Conservation (phyloP, 2,113 vertebrate genomes). For the Microcebus ravelobensis region DNA sequence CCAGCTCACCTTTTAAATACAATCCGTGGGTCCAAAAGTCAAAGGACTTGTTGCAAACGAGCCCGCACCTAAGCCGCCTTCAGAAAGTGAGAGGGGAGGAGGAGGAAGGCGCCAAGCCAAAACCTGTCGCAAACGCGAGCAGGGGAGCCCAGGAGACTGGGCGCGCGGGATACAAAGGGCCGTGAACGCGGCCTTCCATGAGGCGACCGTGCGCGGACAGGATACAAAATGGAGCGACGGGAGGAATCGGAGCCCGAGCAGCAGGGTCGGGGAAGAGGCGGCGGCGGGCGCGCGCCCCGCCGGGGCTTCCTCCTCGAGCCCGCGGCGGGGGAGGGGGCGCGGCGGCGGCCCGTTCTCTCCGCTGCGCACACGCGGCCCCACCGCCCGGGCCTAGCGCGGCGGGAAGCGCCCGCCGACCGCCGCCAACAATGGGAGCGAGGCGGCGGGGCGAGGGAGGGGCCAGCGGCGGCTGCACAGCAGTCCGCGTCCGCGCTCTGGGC, state of each 20-base stretch:
- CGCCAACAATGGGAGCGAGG: conserved; percentile 63
- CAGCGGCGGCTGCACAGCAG: not conserved
- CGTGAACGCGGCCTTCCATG: conserved; percentile 75
- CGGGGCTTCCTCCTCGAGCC: conserved; percentile 17
- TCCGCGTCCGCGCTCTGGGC: not conserved
- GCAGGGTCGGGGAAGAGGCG: not conserved
- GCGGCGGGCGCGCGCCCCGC: conserved; percentile 7
- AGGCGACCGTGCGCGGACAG: conserved; percentile 52
- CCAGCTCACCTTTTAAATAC: not conserved
- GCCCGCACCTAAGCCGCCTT: not conserved
- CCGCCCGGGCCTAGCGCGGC: conserved; percentile 68
- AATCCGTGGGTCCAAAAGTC: not conserved
- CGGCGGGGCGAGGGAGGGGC: conserved; percentile 17
- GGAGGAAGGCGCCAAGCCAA: not conserved
- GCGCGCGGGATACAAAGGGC: conserved; percentile 81
- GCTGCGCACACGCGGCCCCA: conserved; percentile 43
- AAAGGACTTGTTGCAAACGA: conserved; percentile 70
- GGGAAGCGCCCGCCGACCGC: conserved; percentile 62
- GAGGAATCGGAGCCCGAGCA: conserved; percentile 53
- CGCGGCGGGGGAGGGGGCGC: conserved; percentile 33
- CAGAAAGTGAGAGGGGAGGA: not conserved
- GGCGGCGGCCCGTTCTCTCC: conserved; percentile 38
- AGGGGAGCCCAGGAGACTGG: not conserved
- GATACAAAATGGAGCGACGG: conserved; percentile 74
- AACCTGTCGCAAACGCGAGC: not conserved